These are phyloP conservation scores for Galerucella calmariensis DNA, from an alignment of 2,888 invertebrate species.

Conservation along the genomic window DNA sequence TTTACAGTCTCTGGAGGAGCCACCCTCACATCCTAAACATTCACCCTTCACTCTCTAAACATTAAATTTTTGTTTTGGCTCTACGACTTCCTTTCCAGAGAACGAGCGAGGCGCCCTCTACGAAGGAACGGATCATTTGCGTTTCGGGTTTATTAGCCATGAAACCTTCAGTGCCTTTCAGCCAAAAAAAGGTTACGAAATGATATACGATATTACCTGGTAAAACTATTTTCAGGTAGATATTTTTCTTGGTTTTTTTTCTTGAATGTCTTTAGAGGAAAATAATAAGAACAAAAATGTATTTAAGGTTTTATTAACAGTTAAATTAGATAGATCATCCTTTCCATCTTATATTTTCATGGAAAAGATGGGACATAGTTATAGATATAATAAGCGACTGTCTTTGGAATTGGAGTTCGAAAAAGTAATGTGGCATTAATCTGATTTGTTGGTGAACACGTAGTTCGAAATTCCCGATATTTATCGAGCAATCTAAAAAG, in stretches of 20 bases:
- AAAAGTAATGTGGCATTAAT: constrained; percentile 13
- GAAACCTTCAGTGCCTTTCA: constrained; percentile 38
- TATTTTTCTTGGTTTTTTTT: not conserved
- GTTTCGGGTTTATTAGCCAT: constrained; percentile 42
- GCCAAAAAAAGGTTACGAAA: constrained; percentile 13
- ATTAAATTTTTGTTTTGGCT: constrained; percentile 42
- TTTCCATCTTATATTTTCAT: not conserved
- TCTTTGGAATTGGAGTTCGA: not conserved
- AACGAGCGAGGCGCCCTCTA: constrained; percentile 29
- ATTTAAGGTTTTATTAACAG: too few species aligned
- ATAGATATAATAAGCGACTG: not conserved
- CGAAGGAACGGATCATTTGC: constrained; percentile 43
- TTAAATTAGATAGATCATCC: too few species aligned
- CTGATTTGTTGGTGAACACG: constrained; percentile 18
- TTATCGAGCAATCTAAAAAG: constrained; percentile 9
- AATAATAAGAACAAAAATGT: too few species aligned
- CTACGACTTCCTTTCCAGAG: constrained; percentile 21
- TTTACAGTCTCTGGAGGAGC: constrained; percentile 36
- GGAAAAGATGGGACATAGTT: not conserved
- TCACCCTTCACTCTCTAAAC: constrained; percentile 29
- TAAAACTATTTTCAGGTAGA: not conserved
- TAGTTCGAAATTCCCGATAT: not conserved
- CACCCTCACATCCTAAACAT: constrained; percentile 30
- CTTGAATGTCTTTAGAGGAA: not conserved
- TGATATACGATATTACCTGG: constrained; percentile 7